Conservation (phyloP, 2,888 invertebrate species). For the Drosophila falleni region DNA sequence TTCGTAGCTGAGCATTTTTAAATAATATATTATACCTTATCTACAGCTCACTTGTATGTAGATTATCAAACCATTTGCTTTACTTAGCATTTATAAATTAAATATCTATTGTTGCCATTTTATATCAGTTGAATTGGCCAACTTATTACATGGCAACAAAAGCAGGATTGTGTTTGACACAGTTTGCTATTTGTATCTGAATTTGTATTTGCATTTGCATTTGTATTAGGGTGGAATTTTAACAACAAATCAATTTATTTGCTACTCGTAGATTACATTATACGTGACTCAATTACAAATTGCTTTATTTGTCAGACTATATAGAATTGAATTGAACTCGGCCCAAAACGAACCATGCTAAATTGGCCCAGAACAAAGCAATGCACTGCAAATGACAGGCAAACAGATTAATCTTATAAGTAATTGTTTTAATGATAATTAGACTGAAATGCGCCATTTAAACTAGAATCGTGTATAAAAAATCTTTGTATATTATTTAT, state of each 20-base stretch:
- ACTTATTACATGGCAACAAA: conserved; percentile 11
- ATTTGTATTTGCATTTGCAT: conserved; percentile 4
- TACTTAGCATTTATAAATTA: neutral
- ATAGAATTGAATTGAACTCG: conserved; percentile 29
- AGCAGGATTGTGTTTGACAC: conserved; percentile 25
- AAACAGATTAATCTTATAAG: conserved; percentile 9
- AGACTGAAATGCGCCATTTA: neutral
- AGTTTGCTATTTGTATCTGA: conserved; percentile 31
- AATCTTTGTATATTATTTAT: neutral
- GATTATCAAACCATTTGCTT: neutral
- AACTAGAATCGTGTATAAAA: conserved; percentile 4
- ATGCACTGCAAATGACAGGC: conserved; percentile 16
- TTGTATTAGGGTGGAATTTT: conserved; percentile 42
- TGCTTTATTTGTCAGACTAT: conserved; percentile 56
- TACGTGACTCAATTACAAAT: conserved; percentile 76
- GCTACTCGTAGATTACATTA: conserved; percentile 66
- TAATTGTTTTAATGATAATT: conserved; percentile 17
- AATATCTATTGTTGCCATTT: conserved; percentile 18
- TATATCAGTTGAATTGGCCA: conserved; percentile 30
- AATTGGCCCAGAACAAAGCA: conserved; percentile 11
- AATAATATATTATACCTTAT: neutral
- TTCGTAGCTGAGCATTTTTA: too few species aligned
- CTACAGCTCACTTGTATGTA: neutral
- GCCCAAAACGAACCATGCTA: conserved; percentile 12
- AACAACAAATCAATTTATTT: conserved; percentile 79